Percentiles rank a stretch among this genome's conserved stretches.
These are phyloP conservation scores for Punctoribates punctum DNA, from an alignment of 2,888 invertebrate genomes.

Conservation along the genomic window DNA sequence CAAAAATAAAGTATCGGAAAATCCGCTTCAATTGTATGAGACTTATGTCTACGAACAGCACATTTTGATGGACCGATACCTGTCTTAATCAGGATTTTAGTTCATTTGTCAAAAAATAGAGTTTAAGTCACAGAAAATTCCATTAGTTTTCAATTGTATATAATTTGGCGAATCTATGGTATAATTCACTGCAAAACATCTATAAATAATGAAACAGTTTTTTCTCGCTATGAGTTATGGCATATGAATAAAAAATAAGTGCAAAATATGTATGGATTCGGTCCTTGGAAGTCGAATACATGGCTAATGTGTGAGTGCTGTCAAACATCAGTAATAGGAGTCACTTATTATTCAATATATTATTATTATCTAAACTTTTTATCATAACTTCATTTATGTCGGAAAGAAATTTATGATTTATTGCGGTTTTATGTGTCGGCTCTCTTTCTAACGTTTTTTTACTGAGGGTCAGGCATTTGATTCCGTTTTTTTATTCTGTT, in stretches of 20 bases:
- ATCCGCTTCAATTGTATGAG: no score
- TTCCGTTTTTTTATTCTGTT: background rate
- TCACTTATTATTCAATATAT: conserved; percentile 23
- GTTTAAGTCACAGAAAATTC: background rate
- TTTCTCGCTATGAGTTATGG: conserved; percentile 10
- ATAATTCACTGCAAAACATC: background rate
- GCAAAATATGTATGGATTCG: conserved; percentile 6
- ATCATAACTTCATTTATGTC: background rate
- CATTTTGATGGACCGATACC: background rate
- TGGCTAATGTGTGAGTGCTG: background rate
- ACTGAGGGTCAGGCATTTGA: background rate
- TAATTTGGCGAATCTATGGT: background rate
- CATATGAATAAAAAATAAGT: conserved; percentile 29
- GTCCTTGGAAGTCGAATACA: background rate
- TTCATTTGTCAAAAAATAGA: background rate
- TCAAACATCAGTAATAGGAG: conserved; percentile 8
- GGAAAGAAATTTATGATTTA: conserved; percentile 13
- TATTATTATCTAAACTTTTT: conserved; percentile 9
- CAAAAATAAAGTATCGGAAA: no score
- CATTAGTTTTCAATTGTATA: background rate
- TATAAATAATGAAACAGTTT: conserved; percentile 20
- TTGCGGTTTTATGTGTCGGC: conserved; percentile 8
- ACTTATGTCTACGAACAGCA: no score
- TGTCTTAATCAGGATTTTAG: background rate
- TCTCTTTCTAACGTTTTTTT: background rate